phyloP scores from a whole-genome alignment of 2,113 vertebrate species.

The Chloropsis hardwickii region DNA sequence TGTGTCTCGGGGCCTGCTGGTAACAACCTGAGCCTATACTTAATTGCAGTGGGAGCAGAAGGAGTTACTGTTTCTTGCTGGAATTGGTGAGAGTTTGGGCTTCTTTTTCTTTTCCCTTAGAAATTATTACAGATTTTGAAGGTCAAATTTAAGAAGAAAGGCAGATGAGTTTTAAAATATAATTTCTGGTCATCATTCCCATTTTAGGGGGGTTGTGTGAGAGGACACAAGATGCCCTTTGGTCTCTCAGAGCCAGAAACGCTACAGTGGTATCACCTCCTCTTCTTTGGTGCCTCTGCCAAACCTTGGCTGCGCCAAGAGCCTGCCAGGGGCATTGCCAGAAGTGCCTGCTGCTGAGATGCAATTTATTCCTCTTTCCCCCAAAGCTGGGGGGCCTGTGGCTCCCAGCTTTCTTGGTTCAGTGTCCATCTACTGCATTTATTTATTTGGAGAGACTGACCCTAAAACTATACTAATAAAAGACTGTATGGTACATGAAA shows the following conservation, averaged over 20 bases:
- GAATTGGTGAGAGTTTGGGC: background rate
- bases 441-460: background rate
- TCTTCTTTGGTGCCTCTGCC: background rate
- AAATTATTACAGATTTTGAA: background rate
- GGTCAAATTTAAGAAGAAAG: background rate
- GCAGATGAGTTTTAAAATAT: background rate
- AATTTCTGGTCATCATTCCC: background rate
- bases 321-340: background rate
- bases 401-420: background rate
- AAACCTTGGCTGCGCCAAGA: background rate
- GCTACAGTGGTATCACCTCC: fast-evolving
- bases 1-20: background rate
- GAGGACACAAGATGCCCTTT: background rate
- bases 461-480: background rate
- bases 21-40: background rate
- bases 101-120: background rate
- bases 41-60: background rate
- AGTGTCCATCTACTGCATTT: background rate
- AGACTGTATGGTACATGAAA: background rate
- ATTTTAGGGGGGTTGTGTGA: background rate
- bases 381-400: background rate
- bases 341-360: background rate
- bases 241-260: background rate
- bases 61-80: background rate
- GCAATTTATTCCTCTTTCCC: background rate